A percentile compares a stretch with the other conserved stretches of the same genome.
Evolutionary conservation across 53 echinoderm and acorn worm species (phyloP).

Genomic region (Holothuria leucospilota): DNA sequence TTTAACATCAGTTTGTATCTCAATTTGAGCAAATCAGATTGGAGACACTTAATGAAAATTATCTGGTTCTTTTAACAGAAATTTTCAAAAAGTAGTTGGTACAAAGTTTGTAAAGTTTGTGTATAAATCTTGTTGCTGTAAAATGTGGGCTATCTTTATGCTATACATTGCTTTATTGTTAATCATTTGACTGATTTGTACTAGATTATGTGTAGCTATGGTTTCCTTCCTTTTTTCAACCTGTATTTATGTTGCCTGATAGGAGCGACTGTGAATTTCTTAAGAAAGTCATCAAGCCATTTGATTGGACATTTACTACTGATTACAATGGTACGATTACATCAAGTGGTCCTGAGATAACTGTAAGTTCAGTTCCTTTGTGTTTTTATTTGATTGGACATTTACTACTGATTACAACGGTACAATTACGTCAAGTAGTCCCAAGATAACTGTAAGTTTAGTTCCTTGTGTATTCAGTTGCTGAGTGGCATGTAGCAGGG

Average conservation of each 20-base stretch:
- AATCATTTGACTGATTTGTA: no score
- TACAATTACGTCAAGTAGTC: conserved; percentile 42
- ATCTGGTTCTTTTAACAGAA: no score
- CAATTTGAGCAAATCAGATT: no score
- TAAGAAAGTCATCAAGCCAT: conserved; percentile 90
- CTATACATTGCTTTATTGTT: no score
- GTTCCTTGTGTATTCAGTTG: neutral
- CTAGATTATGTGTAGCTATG: no score
- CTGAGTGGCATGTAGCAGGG: neutral
- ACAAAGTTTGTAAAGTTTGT: no score
- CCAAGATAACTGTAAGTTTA: conserved; percentile 31
- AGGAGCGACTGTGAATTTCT: conserved; percentile 92
- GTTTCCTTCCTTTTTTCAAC: no score
- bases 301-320: conserved; percentile 98
- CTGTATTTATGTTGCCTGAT: neutral
- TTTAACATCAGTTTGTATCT: no score
- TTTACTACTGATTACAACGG: conserved; percentile 96
- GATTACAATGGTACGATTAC: conserved; percentile 83
- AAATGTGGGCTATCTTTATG: no score
- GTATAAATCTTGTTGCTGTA: no score
- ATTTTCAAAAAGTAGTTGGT: no score
- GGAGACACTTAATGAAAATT: no score
- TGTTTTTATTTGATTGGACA: conserved; percentile 81
- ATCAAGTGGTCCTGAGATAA: conserved; percentile 34
- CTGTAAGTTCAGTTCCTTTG: neutral